A percentile compares a stretch with the other conserved stretches of the same genome.
phyloP scores from a whole-genome alignment of 2,113 vertebrate genomes.

The Ranitomeya imitator region DNA sequence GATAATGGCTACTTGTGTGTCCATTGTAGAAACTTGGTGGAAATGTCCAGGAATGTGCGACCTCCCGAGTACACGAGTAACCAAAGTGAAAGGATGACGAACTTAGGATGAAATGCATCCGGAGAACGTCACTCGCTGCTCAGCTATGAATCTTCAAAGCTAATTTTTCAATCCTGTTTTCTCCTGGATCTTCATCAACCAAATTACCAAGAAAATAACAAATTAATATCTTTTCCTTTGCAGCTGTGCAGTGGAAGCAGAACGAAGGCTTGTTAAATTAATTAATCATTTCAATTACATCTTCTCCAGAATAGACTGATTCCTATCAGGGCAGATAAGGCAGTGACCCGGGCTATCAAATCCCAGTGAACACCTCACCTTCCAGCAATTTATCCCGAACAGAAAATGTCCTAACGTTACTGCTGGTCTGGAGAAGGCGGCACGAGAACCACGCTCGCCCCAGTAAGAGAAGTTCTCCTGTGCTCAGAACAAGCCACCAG shows the following conservation, averaged over 20 bases:
- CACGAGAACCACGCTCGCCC: too few relatives aligned
- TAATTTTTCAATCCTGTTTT: background rate
- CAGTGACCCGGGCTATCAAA: slow-evolving; percentile 82
- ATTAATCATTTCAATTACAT: slow-evolving; percentile 97
- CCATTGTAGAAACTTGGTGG: background rate
- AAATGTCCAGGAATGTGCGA: background rate
- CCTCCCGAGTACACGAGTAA: background rate
- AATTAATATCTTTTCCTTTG: slow-evolving; percentile 76
- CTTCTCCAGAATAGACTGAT: slow-evolving; percentile 96
- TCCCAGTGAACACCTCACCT: slow-evolving; percentile 72
- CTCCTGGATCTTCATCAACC: slow-evolving; percentile 12
- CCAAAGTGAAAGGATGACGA: background rate
- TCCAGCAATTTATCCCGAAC: slow-evolving; percentile 65
- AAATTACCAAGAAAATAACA: slow-evolving; percentile 79
- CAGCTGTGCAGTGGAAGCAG: slow-evolving; percentile 86
- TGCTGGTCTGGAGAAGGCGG: background rate
- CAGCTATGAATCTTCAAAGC: background rate
- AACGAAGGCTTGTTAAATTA: slow-evolving; percentile 93
- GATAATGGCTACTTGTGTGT: too few relatives aligned
- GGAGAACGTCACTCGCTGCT: background rate
- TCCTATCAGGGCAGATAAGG: slow-evolving; percentile 86
- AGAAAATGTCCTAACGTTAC: slow-evolving; percentile 74
- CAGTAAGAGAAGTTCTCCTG: too few relatives aligned
- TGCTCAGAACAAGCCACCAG: too few relatives aligned
- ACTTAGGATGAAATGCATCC: background rate